Percentiles rank a stretch among this genome's conserved stretches.
Conservation (phyloP, 2,113 vertebrate genomes). For the Hemicordylus capensis region DNA sequence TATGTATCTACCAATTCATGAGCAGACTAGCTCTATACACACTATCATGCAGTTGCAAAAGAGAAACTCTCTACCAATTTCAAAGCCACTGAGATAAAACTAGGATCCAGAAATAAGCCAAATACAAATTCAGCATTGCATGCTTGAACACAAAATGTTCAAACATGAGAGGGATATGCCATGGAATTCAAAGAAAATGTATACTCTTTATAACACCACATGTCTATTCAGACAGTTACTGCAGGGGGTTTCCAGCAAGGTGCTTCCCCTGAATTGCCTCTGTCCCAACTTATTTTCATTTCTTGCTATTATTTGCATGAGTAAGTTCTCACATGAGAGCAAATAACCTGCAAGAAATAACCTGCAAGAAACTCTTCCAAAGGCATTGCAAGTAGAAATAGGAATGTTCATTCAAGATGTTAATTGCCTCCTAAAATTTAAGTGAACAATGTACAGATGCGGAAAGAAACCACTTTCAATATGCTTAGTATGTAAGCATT, state of each 20-base stretch:
- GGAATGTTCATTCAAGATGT: background rate
- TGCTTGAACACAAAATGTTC: background rate
- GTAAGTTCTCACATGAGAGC: background rate
- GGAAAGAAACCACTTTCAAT: background rate
- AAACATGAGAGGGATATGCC: background rate
- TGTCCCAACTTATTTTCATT: conserved; percentile 8
- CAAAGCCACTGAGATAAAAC: background rate
- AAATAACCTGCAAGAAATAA: conserved; percentile 10
- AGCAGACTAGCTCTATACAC: background rate
- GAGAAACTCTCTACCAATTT: background rate
- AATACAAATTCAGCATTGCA: background rate
- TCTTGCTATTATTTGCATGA: background rate
- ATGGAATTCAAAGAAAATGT: background rate
- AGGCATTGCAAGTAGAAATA: background rate
- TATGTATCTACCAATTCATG: background rate
- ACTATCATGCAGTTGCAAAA: background rate
- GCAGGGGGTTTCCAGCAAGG: conserved; percentile 21
- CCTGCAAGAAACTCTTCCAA: background rate
- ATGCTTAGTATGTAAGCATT: background rate
- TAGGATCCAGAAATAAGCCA: background rate
- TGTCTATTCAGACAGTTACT: background rate
- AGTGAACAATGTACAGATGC: background rate
- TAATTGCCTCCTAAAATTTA: background rate
- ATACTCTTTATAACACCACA: background rate
- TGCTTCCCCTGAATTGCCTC: conserved; percentile 2